A percentile compares a stretch with the other conserved stretches of the same genome.
These are phyloP conservation scores for Danio tinwini DNA, from an alignment of 2,797 vertebrate species.

Conservation along the genomic window DNA sequence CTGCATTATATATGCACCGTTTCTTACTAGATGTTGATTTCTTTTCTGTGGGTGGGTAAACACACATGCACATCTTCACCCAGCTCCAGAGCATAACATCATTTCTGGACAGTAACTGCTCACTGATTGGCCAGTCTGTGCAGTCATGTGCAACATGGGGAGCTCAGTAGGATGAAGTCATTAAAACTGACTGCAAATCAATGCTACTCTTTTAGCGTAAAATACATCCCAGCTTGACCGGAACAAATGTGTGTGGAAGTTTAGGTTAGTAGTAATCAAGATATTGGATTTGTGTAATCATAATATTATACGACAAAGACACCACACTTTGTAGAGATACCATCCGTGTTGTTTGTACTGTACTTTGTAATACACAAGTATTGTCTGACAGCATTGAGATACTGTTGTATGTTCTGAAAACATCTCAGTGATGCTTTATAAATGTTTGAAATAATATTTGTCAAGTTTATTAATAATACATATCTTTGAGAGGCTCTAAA, in stretches of 20 bases:
- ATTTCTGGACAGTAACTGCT: constrained; percentile 39
- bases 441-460: neutral
- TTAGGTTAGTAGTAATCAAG: neutral
- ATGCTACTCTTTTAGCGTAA: neutral
- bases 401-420: neutral
- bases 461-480: neutral
- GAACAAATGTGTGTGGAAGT: neutral
- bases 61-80: neutral
- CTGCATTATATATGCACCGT: neutral
- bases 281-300: neutral
- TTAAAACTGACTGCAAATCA: constrained; percentile 19
- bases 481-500: neutral
- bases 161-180: constrained; percentile 19
- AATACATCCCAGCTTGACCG: neutral
- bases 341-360: neutral
- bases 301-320: too few relatives aligned
- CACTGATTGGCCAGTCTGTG: constrained; percentile 31
- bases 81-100: neutral
- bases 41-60: neutral
- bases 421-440: neutral
- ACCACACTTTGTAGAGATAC: too few relatives aligned
- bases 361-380: neutral
- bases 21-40: constrained; percentile 1
- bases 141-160: neutral
- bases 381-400: neutral